phyloP scores from a whole-genome alignment of 2,113 vertebrate species.

The Etheostoma cragini region DNA sequence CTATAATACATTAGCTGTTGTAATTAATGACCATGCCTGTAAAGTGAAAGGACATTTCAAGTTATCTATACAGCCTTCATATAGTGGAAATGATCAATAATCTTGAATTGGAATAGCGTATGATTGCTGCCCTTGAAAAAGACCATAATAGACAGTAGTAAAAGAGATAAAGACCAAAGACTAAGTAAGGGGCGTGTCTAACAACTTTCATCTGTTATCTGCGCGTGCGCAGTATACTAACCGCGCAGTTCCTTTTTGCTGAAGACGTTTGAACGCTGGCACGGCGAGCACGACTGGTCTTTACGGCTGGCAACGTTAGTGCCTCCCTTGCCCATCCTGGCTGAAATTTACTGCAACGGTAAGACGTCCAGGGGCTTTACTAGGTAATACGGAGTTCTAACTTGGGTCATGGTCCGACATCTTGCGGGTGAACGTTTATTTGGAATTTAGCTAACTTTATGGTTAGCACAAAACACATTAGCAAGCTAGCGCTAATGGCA shows the following conservation, averaged over 20 bases:
- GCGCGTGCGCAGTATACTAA: slow-evolving; percentile 71
- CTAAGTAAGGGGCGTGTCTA: slow-evolving; percentile 48
- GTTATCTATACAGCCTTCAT: not conserved
- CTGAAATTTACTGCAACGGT: slow-evolving; percentile 51
- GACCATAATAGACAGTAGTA: no score
- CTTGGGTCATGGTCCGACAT: not conserved
- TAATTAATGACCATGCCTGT: not conserved
- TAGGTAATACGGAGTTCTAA: not conserved
- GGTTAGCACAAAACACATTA: slow-evolving; percentile 56
- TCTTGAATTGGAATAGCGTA: not conserved
- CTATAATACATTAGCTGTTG: not conserved
- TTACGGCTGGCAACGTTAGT: not conserved
- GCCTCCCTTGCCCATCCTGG: slow-evolving; percentile 29
- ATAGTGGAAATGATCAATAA: not conserved
- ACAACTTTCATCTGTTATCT: not conserved
- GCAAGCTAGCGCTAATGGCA: slow-evolving; percentile 71
- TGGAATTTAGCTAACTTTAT: slow-evolving; percentile 48
- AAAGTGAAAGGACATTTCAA: not conserved
- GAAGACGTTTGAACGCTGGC: slow-evolving; percentile 76
- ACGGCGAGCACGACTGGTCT: slow-evolving; percentile 32
- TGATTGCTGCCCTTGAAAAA: not conserved
- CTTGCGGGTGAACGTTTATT: not conserved
- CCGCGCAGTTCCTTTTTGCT: slow-evolving; percentile 79
- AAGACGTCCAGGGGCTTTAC: slow-evolving; percentile 10
- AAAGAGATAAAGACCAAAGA: no score